Evolutionary conservation across 2,113 vertebrate genomes (phyloP), one percentile per base, ranked within the genome.

Genomic region (Alligator sinensis): DNA sequence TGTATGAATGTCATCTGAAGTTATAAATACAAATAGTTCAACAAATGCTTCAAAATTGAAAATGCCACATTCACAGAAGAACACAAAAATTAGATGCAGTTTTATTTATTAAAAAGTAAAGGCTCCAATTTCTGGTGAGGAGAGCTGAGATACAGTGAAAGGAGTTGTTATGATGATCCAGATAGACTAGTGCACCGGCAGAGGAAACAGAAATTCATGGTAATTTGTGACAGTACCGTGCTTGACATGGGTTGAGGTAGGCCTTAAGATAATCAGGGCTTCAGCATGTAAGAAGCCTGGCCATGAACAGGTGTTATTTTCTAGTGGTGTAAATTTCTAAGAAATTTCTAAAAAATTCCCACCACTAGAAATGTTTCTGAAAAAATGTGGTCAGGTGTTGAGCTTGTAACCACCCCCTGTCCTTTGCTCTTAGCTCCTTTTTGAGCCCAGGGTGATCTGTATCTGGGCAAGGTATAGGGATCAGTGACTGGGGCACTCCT

Each of bases 31-130:
- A 91, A 91, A 85, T 9, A 3, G 13, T 89, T 2, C 3, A 2
- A 21, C 2, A 6, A 54, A 58, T 82, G 19, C 9, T 80, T 75
- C 63, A 70, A 80, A 91, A 82, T 6, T 75, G 22, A 77, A 81
- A 74, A 78, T 11, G 1, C 22, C 18, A 24, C 57, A 0, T 17
- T 3, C 47, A 2, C 74, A 70, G 10, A 1, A 61, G 60, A 2
- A 77, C 14, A 82, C 68, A 24, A 6, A 87, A 22, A 27, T 91
- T 68, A 30, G 1, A 66, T 55, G 2, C n/a, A 17, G 11, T 2
- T 2, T 11, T 61, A 2, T 59, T 7, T 22, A 5, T 4, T 58
- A 81, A 9, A 83, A 78, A 61, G 4, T 66, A 80, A 84, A 57
- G 61, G 58, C 34, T 4, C 1, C 9, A 3, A 25, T 80, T 77